These are phyloP conservation scores for Tanytarsus gracilentus DNA, from an alignment of 2,888 invertebrate genomes.

Conservation along the genomic window DNA sequence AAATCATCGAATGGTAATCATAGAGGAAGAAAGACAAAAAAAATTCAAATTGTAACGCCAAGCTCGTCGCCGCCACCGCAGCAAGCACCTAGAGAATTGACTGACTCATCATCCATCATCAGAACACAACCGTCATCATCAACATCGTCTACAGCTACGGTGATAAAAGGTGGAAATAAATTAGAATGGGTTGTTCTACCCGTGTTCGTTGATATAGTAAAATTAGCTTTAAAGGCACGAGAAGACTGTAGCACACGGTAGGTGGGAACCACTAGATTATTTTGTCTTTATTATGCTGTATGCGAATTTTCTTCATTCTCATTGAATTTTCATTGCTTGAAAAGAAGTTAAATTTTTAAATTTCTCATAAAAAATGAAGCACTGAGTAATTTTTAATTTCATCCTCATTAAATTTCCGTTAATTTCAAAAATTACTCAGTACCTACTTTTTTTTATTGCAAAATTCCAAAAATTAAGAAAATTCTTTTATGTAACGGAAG, in stretches of 20 bases:
- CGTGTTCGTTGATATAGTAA: constrained; percentile 44
- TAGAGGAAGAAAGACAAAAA: neutral
- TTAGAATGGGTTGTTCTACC: constrained; percentile 44
- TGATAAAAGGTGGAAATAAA: neutral
- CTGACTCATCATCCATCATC: constrained; percentile 29
- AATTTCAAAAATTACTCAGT: neutral
- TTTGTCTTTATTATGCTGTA: no score
- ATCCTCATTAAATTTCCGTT: neutral
- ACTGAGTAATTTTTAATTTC: no score
- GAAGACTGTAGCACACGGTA: constrained; percentile 42
- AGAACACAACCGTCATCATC: constrained; percentile 29
- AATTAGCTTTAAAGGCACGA: constrained; percentile 42
- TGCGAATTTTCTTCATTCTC: neutral
- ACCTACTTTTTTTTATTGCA: neutral
- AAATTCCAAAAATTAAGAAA: no score
- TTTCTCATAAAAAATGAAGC: no score
- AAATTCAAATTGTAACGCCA: constrained; percentile 20
- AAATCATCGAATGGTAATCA: constrained; percentile 30
- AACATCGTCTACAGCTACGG: constrained; percentile 32
- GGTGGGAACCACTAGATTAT: constrained; percentile 31
- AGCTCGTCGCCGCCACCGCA: constrained; percentile 4
- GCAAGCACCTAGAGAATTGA: neutral
- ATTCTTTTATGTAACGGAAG: no score
- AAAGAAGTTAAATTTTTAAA: neutral
- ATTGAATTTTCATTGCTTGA: neutral